Evolutionary conservation across 2,888 invertebrate species (phyloP), one percentile per base, ranked within the genome.

Genomic region (Coelinius sp.): DNA sequence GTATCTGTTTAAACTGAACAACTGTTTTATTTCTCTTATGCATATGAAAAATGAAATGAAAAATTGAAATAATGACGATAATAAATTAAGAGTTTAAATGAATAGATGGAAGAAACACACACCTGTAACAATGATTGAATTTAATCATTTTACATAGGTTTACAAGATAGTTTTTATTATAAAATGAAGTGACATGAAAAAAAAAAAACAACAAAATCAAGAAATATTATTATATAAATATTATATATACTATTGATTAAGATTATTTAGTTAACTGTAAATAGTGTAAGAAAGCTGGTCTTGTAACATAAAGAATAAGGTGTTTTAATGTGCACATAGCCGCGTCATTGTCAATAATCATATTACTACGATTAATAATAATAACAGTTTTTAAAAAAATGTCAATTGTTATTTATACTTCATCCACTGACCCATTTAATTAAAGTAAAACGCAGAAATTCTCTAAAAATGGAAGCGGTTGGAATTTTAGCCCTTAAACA

Each of bases 311-410:
- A 88, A 87, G 56, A 88, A 84, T 87, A 87, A 87, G 89, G 89
- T 89, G 89, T 90, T 90, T 89, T 90, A 90, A 89, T 90, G 89
- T 90, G 89, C 89, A 89, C 89, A 89, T 90, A 90, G 89, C 85
- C 86, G 85, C 86, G 85, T 87, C 86, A 86, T 86, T 87, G 87
- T 87, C 87, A 87, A 86, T 87, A 86, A 87, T 85, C 86, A 86
- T 87, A 87, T 86, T 87, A 87, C 83, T 87, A 87, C 84, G 82
- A 86, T 86, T 84, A 87, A 87, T 87, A 86, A 86, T 85, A 87
- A 87, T 87, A 86, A 86, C 86, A 87, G 84, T 87, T 87, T 86
- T 87, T 86, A 83, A 85, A 80, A 83, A 77, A 78, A 73, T 24
- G 70, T 35, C 20, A 14, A 49, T 53, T 22, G 53, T 14, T 53